These are phyloP conservation scores for Sarotherodon lohbergeri DNA, from an alignment of 2,113 vertebrate species.

Conservation along the genomic window DNA sequence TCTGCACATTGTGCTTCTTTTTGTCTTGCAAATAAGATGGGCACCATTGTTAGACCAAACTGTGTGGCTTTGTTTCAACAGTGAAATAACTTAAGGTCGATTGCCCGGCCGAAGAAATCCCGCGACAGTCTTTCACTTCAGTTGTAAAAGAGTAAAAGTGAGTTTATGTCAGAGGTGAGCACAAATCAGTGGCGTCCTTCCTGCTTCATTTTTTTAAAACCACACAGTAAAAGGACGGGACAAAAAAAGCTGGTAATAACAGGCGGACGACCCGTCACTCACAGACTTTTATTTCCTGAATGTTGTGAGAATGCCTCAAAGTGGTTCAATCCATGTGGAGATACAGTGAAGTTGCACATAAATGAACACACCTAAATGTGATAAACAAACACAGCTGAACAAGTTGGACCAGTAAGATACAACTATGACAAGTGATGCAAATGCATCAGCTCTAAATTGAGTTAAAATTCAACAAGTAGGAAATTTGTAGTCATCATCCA, in stretches of 20 bases:
- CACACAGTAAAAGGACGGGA: not conserved
- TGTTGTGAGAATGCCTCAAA: not conserved
- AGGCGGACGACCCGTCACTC: not conserved
- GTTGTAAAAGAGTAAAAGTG: slow-evolving; percentile 1
- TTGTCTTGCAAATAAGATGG: slow-evolving; percentile 52
- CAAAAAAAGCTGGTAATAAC: not conserved
- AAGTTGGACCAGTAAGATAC: not conserved
- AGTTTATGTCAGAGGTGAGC: not conserved
- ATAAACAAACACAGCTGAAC: not conserved
- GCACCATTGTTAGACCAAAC: not conserved
- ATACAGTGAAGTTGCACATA: not conserved
- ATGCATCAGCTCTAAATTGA: not conserved
- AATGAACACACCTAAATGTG: not conserved
- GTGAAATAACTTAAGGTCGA: slow-evolving; percentile 1
- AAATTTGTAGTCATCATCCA: not conserved
- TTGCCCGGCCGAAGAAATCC: not conserved
- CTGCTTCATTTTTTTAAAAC: slow-evolving; percentile 29
- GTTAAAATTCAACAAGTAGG: not conserved
- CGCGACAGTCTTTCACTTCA: not conserved
- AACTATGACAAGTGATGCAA: not conserved
- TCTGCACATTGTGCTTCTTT: slow-evolving; percentile 1
- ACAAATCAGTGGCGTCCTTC: slow-evolving; percentile 19
- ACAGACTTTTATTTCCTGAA: slow-evolving; percentile 39
- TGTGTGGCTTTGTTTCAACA: slow-evolving; percentile 5
- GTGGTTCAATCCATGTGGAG: not conserved